Conservation (phyloP, 2,113 vertebrate species). For the Petaurus breviceps region DNA sequence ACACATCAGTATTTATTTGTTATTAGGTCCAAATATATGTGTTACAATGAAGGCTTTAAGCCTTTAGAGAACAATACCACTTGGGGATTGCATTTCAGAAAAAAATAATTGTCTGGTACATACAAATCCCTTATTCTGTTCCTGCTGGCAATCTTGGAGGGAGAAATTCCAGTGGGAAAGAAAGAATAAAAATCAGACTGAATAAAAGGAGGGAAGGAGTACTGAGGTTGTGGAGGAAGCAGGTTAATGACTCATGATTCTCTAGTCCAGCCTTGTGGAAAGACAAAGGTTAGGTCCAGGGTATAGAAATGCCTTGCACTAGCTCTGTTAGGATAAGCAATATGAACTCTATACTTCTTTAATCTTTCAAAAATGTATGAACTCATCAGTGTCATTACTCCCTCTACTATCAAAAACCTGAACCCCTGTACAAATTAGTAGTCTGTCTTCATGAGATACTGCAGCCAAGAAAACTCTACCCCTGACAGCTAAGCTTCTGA, state of each 20-base stretch:
- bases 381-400: neutral
- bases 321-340: neutral
- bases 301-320: neutral
- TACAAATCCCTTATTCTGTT: neutral
- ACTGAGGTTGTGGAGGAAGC: neutral
- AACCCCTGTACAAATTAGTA: neutral
- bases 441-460: neutral
- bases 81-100: neutral
- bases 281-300: neutral
- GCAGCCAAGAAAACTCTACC: neutral
- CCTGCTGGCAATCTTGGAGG: neutral
- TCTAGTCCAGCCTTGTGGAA: neutral
- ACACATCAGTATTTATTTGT: neutral
- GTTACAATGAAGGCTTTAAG: neutral
- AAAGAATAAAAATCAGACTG: neutral
- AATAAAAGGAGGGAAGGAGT: neutral
- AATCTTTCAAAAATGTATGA: neutral
- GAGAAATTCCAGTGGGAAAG: neutral
- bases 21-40: neutral
- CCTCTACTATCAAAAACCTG: neutral
- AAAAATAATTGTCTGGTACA: neutral
- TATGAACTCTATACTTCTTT: neutral
- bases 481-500: neutral
- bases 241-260: neutral
- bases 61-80: neutral